Conservation (phyloP, 2,113 vertebrate species). For the Notothenia coriiceps region DNA sequence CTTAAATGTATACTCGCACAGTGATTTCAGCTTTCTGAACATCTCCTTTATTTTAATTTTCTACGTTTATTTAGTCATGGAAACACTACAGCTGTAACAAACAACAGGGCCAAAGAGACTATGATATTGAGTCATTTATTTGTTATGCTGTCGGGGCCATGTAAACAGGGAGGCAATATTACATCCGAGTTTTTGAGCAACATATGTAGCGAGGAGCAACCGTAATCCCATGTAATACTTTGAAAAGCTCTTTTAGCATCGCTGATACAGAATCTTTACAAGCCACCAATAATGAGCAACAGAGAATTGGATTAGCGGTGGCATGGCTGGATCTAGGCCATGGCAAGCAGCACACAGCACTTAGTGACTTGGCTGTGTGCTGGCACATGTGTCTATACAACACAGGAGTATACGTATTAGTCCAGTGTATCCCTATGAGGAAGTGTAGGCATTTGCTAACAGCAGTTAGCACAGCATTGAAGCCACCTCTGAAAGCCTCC, state of each 20-base stretch:
- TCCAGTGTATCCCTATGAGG: constrained; percentile 16
- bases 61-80: not conserved
- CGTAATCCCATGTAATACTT: constrained; percentile 74
- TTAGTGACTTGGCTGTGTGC: constrained; percentile 21
- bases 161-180: constrained; percentile 45
- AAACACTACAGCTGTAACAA: not conserved
- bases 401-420: not conserved
- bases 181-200: constrained; percentile 59
- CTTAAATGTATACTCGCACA: constrained; percentile 1
- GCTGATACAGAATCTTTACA: constrained; percentile 75
- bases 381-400: constrained; percentile 15
- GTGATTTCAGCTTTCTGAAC: not conserved
- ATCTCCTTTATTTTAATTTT: not conserved
- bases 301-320: constrained; percentile 70
- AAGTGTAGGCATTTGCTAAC: constrained; percentile 35
- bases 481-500: constrained; percentile 7
- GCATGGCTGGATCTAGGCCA: constrained; percentile 62
- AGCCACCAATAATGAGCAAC: constrained; percentile 73
- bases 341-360: constrained; percentile 44
- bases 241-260: constrained; percentile 70
- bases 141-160: constrained; percentile 32
- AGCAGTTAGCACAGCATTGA: constrained; percentile 32
- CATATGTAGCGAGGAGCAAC: constrained; percentile 67
- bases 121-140: constrained; percentile 29
- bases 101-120: constrained; percentile 21